Conservation (phyloP, 2,888 invertebrate species). For the Stenichneumon culpator region DNA sequence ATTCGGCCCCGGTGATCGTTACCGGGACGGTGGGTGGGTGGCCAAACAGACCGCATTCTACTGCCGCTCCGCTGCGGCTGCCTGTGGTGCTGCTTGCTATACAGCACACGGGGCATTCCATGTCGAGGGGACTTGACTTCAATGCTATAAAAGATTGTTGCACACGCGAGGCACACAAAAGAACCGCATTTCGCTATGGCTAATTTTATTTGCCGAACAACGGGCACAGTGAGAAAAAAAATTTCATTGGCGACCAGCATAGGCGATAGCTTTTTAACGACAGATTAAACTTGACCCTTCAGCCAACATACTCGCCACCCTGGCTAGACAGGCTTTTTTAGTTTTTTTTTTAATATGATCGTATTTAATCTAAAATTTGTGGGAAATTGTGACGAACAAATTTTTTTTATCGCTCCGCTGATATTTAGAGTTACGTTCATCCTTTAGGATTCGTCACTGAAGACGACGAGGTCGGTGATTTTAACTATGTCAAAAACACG, state of each 20-base stretch:
- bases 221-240: neutral
- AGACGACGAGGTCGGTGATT: too few species aligned
- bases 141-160: slow-evolving; percentile 11
- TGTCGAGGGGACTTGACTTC: slow-evolving; percentile 22
- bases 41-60: slow-evolving; percentile 62
- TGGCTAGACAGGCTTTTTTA: too few species aligned
- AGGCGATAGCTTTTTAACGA: neutral
- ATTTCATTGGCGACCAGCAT: neutral
- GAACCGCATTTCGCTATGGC: neutral
- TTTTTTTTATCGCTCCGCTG: too few species aligned
- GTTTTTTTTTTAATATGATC: too few species aligned
- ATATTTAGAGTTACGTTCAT: too few species aligned
- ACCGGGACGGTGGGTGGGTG: slow-evolving; percentile 55
- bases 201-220: neutral
- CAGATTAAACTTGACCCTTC: too few species aligned
- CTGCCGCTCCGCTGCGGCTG: slow-evolving; percentile 40
- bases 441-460: too few species aligned
- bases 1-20: slow-evolving; percentile 64
- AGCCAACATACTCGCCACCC: too few species aligned
- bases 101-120: slow-evolving; percentile 38
- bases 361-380: too few species aligned
- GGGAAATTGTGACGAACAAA: too few species aligned
- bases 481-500: too few species aligned
- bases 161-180: neutral
- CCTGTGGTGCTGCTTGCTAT: neutral